Base-by-base conservation (phyloP, 2,113 vertebrate species). In the Ellobius talpinus region DNA sequence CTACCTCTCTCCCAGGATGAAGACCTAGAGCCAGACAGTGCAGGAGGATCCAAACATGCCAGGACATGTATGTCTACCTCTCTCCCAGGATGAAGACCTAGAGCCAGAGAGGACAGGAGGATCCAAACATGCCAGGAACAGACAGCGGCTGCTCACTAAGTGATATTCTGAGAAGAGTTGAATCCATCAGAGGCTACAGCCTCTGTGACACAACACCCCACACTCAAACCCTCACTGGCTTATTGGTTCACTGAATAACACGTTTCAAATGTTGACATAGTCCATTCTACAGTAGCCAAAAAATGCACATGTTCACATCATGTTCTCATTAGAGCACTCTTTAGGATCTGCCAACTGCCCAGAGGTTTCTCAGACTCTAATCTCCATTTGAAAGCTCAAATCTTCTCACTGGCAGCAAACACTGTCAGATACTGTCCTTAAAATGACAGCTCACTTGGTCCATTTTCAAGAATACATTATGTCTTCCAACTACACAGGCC, bases 321-420 rank as follows among this genome's bases (percentile, higher is more conserved):
- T 47, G 14, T 13, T 36, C 63, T 90, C 50, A 42, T 42, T 1
- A 61, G 31, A 84, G 79, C 63, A 70, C 36, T 45, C 92, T 29
- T 12, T 12, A 6, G 87, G 52, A 45, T 70, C 77, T 47, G 55
- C 12, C 58, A 39, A 11, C 16, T 3, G 33, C 76, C 55, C 39
- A 26, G 61, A 7, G 14, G 47, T 61, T 78, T 85, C 90, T 70
- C 58, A 91, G 55, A 63, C 39, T 68, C 81, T 72, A 33, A 90
- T 82, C 87, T 89, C 84, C 79, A 78, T 55, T n/a, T 73, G n/a
- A 92, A 89, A 87, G 74, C 33, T 95, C 79, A 78, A 65, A 87
- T 47, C 86, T 68, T 70, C 84, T 66, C 61, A 76, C 58, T 76
- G 61, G 72, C 92, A 89, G 82, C 72, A 81, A 90, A 86, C n/a